Percentiles rank a stretch among this genome's conserved stretches.
These are phyloP conservation scores for Pachycephala philippinensis DNA, from an alignment of 2,113 vertebrate genomes.

Conservation along the genomic window DNA sequence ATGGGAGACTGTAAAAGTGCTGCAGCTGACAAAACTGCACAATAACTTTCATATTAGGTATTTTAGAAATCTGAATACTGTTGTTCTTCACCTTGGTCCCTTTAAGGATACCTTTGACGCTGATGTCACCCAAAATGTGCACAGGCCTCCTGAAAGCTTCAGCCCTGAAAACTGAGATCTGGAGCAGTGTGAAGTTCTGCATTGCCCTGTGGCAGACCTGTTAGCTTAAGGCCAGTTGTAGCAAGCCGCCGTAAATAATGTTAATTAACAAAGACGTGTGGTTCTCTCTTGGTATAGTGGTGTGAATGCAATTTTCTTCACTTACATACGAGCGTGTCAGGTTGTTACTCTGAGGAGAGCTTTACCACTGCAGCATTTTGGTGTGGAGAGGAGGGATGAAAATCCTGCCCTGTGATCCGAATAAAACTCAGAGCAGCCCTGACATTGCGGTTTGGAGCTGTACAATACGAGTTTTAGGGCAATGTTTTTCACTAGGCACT, in stretches of 20 bases:
- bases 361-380: neutral
- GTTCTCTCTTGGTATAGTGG: neutral
- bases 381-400: neutral
- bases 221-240: neutral
- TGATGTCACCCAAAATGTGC: accelerated
- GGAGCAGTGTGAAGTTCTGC: neutral
- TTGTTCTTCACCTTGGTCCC: neutral
- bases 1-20: neutral
- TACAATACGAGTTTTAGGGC: neutral
- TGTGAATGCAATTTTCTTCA: neutral
- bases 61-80: neutral
- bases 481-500: neutral
- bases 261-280: neutral
- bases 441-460: neutral
- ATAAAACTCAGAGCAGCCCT: neutral
- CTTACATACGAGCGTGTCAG: accelerated
- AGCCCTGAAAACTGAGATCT: neutral
- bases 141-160: neutral
- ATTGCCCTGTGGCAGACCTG: neutral
- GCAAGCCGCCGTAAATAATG: neutral
- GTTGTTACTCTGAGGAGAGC: neutral
- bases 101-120: neutral
- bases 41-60: neutral
- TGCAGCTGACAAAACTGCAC: neutral
- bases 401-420: neutral